These are phyloP conservation scores for Drosophila affinis DNA, from an alignment of 2,888 invertebrate species.

Conservation along the genomic window DNA sequence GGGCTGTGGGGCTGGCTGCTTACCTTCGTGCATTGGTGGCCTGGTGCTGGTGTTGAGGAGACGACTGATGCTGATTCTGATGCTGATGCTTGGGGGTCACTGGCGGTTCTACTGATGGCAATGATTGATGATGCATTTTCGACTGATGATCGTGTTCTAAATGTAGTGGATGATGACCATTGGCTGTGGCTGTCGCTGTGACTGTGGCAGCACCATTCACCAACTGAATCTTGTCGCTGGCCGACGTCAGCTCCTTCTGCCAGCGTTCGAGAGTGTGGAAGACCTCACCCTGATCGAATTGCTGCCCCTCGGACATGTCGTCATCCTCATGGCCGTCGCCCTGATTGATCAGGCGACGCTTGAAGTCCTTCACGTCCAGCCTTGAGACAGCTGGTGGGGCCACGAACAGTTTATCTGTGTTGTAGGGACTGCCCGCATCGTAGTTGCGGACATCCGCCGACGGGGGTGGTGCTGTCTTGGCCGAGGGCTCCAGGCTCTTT, in stretches of 20 bases:
- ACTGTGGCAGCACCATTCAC: constrained; percentile 41
- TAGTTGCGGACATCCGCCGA: constrained; percentile 2
- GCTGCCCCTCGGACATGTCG: constrained; percentile 1
- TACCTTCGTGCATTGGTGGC: constrained; percentile 80
- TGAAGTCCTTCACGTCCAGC: constrained; percentile 16
- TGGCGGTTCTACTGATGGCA: constrained; percentile 49
- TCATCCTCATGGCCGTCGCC: constrained; percentile 8
- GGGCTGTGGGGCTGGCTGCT: constrained; percentile 45
- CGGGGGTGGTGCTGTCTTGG: background rate
- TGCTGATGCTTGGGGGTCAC: constrained; percentile 37
- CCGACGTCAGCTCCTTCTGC: constrained; percentile 57
- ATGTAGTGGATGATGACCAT: constrained; percentile 21
- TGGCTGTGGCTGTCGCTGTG: constrained; percentile 27
- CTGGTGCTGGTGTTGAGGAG: constrained; percentile 51
- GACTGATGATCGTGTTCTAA: background rate
- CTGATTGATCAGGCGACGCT: constrained; percentile 21
- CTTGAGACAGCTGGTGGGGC: constrained; percentile 48
- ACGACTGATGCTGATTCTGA: constrained; percentile 34
- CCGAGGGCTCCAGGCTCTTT: constrained; percentile 50
- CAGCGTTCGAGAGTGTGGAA: constrained; percentile 57
- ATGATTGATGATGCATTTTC: constrained; percentile 3
- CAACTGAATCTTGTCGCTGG: constrained; percentile 41
- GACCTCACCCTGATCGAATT: constrained; percentile 45
- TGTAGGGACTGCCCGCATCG: constrained; percentile 33
- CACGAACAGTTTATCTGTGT: constrained; percentile 41